Percentiles rank a stretch among this genome's conserved stretches.
phyloP scores from a whole-genome alignment of 2,797 vertebrate species.

The Anguilla pacifica region DNA sequence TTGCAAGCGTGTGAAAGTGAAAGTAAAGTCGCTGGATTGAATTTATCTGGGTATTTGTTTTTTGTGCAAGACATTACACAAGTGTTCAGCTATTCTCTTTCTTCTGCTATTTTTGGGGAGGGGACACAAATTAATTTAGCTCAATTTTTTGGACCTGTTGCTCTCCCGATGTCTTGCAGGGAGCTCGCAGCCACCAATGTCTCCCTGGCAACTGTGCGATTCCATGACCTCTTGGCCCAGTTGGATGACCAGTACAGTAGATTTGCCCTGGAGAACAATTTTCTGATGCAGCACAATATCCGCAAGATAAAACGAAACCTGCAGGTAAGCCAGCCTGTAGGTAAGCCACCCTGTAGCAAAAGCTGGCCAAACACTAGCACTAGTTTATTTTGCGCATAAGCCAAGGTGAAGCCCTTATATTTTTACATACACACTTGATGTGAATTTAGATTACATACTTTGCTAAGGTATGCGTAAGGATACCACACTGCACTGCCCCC shows the following conservation, averaged over 20 bases:
- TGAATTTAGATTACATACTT: not conserved
- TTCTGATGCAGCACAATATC: constrained; percentile 84
- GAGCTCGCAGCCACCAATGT: constrained; percentile 74
- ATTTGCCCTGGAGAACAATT: constrained; percentile 81
- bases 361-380: not conserved
- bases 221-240: constrained; percentile 80
- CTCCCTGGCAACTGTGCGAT: constrained; percentile 78
- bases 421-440: not conserved
- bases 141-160: not conserved
- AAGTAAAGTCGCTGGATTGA: not conserved
- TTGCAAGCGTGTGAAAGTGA: not conserved
- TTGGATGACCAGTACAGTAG: constrained; percentile 83
- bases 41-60: not conserved
- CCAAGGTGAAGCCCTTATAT: not conserved
- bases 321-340: constrained; percentile 66
- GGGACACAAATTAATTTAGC: not conserved
- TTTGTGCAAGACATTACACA: not conserved
- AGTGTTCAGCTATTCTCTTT: not conserved
- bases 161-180: constrained; percentile 57
- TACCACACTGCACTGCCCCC: not conserved
- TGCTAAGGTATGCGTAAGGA: not conserved
- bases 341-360: not conserved
- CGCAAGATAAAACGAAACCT: constrained; percentile 85
- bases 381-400: not conserved
- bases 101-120: not conserved